Conservation (phyloP, 1,140 invertebrate species). For the Scaptomyza hsui region DNA sequence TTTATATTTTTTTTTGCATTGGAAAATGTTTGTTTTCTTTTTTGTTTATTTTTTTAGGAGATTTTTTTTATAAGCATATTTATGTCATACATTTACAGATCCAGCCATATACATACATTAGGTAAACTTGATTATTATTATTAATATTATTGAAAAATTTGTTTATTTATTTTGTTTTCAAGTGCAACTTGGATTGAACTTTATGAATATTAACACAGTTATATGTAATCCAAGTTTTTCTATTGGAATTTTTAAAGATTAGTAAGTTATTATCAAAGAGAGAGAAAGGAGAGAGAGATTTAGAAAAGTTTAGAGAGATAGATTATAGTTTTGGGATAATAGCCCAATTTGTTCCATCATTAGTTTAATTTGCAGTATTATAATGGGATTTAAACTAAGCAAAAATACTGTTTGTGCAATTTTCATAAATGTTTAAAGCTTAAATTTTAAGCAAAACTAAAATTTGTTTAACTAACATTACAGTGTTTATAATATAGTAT, state of each 20-base stretch:
- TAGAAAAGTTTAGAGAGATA: conserved; percentile 23
- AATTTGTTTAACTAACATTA: conserved; percentile 62
- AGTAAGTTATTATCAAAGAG: conserved; percentile 21
- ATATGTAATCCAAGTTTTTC: conserved; percentile 28
- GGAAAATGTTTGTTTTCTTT: conserved; percentile 38
- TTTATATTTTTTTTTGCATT: conserved; percentile 51
- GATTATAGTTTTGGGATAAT: conserved; percentile 7
- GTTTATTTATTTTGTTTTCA: conserved; percentile 32
- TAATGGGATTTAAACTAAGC: conserved; percentile 64
- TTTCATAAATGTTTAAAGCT: conserved; percentile 69
- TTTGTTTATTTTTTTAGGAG: conserved; percentile 17
- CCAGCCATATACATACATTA: conserved; percentile 66
- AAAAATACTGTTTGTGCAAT: conserved; percentile 82
- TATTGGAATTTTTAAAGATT: conserved; percentile 31
- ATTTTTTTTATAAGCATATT: conserved; percentile 49
- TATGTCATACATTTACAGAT: conserved; percentile 72
- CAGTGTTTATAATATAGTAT: conserved; percentile 15
- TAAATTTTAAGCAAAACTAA: conserved; percentile 72
- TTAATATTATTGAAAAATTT: conserved; percentile 55
- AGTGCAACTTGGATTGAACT: conserved; percentile 49
- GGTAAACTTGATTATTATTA: conserved; percentile 57
- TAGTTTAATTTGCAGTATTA: conserved; percentile 33
- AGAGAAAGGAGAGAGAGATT: conserved; percentile 3
- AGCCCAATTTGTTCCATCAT: conserved; percentile 23
- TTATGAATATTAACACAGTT: conserved; percentile 78